Evolutionary conservation across 2,888 invertebrate genomes (phyloP), one percentile per base, ranked within the genome.

Genomic region (Entomobrya proxima): DNA sequence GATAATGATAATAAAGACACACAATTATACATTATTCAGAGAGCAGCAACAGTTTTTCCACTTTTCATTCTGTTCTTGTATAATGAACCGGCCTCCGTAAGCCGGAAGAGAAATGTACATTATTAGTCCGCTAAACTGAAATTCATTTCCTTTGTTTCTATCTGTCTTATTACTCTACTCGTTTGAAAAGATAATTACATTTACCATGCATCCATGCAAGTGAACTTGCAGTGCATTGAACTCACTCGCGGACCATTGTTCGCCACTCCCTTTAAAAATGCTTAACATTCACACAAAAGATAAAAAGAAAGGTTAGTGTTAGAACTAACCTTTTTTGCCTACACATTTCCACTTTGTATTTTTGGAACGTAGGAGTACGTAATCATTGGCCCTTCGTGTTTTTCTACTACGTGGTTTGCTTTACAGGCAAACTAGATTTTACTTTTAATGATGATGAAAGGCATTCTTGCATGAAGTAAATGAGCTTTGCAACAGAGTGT

Each of bases 401-500:
- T 27, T 6, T 15, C 27, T 2, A 3, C 15, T 58, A 58, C 58
- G 7, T 40, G 44, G 15, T 15, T 40, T 58, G 58, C 15, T n/a
- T 4, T 7, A 21, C 5, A 50, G 18, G 11, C 18, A 18, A 32
- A 61, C 61, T 69, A 40, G 21, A 47, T 72, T 72, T 47, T n/a
- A n/a, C n/a, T 7, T 44, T 72, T 72, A 44, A 80, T 72, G 55
- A 79, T 79, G 80, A 80, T 80, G 58, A 82, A 75, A 75, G 64
- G 75, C 61, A 74, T 76, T 83, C 37, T 83, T 76, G 82, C 82
- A 83, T 83, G 75, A 52, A 83, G 58, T 55, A 24, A 78, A 80
- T 79, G 67, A 79, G 79, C n/a, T 80, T 15, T 2, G n/a, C 21
- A 32, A 27, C 44, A 24, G 50, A 37, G 55, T 75, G 50, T 47